Evolutionary conservation across 2,113 vertebrate species (phyloP).

Genomic region (Daboia siamensis): DNA sequence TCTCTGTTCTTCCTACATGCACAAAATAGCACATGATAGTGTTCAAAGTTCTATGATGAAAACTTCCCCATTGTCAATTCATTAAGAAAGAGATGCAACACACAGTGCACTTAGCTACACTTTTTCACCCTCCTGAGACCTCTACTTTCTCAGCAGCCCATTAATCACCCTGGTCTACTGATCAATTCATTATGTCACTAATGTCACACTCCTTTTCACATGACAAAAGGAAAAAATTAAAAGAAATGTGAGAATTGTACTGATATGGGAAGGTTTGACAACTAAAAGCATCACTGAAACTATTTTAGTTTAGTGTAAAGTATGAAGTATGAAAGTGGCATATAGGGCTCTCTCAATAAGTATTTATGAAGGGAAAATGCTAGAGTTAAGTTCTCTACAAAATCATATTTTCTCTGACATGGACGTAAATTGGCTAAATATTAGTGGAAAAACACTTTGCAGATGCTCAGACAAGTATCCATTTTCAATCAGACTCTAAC

Average conservation of each 20-base stretch:
- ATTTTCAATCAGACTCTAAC: not conserved
- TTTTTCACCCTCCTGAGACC: not conserved
- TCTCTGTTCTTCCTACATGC: not conserved
- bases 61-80: not conserved
- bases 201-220: not conserved
- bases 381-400: not conserved
- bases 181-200: conserved; percentile 5
- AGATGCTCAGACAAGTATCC: not conserved
- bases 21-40: not conserved
- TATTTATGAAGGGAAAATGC: not conserved
- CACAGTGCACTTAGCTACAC: not conserved
- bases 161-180: not conserved
- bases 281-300: not conserved
- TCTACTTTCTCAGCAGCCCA: not conserved
- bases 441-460: not conserved
- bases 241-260: not conserved
- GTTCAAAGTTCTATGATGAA: not conserved
- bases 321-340: not conserved
- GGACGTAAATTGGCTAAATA: not conserved
- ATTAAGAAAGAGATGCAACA: conserved; percentile 1
- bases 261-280: not conserved
- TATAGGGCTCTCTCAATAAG: not conserved
- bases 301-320: not conserved
- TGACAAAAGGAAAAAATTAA: not conserved
- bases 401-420: not conserved